Evolutionary conservation across 2,113 vertebrate species (phyloP), one percentile per base, ranked within the genome.

Genomic region (Platysternon megacephalum): DNA sequence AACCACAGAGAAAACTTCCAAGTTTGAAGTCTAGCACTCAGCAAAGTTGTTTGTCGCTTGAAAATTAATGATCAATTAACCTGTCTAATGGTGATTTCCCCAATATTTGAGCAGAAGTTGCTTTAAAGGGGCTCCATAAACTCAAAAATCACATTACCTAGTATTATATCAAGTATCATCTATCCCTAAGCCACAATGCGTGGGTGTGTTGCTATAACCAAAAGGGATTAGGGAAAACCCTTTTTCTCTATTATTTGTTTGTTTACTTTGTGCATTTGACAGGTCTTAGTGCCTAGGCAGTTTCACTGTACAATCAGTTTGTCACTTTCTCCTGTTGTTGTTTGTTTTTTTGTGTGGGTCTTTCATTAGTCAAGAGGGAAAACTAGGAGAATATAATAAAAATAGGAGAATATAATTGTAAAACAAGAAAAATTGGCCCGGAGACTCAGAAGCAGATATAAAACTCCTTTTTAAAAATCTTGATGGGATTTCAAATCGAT

Each of bases 31-130:
- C 26, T 72, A 89, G 85, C 79, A 26, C 86, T 97, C 53, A 84
- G 51, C 52, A 82, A 76, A 89, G 53, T 94, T 72, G 79, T 89
- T 68, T 94, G 24, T 88, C 5, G 88, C 17, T 94, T 95, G 61
- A 51, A 94, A 97, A 44, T 79, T 65, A 84, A 61, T 44, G 26
- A 84, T 92, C 82, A 96, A 86, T 94, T 17, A 78, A 84, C 5
- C 48, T 29, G 78, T 89, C 21, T 16, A 65, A 28, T 88, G 35
- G 72, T 94, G 35, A 11, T 93, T 93, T 90, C 51, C 95, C 72
- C 68, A 12, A 78, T 88, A 80, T 35, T 93, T 88, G 88, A 82
- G 76, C 17, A 86, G 88, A 56, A 11, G 48, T 88, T 89, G 16
- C 78, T 96, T 96, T 91, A 91, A 72, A 46, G 74, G 42, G 22